Conservation (phyloP, 2,888 invertebrate genomes). For the Saturnia pavonia region DNA sequence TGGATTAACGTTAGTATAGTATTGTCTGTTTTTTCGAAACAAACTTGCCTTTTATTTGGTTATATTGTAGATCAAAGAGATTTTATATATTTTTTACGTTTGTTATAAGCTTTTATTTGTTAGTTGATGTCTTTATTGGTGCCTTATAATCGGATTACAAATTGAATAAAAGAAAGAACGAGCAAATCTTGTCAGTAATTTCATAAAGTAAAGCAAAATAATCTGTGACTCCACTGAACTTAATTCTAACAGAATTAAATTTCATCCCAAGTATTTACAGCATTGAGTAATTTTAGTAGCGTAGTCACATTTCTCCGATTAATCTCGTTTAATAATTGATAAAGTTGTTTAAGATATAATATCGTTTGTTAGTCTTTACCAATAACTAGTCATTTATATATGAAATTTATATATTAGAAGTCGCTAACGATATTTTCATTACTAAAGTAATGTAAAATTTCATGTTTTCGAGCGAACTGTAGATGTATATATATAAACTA, state of each 20-base stretch:
- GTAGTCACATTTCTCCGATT: background rate
- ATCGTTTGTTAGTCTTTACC: too few species aligned
- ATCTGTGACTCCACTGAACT: background rate
- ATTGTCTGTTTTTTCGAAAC: background rate
- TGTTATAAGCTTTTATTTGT: too few species aligned
- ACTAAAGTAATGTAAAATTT: too few species aligned
- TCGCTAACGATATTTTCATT: too few species aligned
- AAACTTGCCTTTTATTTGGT: background rate
- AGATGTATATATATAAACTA: too few species aligned
- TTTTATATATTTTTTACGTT: too few species aligned
- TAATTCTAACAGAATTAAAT: constrained; percentile 1
- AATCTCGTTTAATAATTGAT: background rate
- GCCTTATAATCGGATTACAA: background rate
- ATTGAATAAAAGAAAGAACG: background rate
- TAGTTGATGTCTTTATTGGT: too few species aligned
- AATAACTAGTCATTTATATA: too few species aligned
- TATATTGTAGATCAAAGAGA: background rate
- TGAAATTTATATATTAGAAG: too few species aligned
- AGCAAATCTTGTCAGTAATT: constrained; percentile 2
- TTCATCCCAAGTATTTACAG: background rate
- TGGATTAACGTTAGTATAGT: background rate
- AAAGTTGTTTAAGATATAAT: background rate
- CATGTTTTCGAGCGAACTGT: too few species aligned
- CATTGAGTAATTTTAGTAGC: background rate
- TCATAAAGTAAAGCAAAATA: background rate